Evolutionary conservation across 2,797 vertebrate species (phyloP), one percentile per base, ranked within the genome.

Genomic region (Poeciliopsis turneri): DNA sequence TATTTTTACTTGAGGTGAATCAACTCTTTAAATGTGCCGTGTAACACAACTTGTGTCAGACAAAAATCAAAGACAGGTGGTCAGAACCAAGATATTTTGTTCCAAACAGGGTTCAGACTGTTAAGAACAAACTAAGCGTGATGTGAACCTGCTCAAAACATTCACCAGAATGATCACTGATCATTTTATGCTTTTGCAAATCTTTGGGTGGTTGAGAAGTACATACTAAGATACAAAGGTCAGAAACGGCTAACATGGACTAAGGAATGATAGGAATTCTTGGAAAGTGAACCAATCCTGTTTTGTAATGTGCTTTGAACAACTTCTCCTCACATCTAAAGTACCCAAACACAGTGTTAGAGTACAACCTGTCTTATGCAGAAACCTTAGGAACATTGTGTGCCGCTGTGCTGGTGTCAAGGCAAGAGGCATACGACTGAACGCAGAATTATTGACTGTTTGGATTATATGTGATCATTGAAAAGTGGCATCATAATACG

Each of bases 221-320:
- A 77, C 89, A 90, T 87, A 89, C 86, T 86, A 85, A 82, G 77
- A 83, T 86, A 89, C 81, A 83, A 84, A 88, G 84, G 61, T 90
- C 88, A 89, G 76, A 86, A 81, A 86, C 85, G 83, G 90, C 78
- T 87, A 74, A 70, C 71, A 75, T 49, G 66, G 75, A 80, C 78
- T 45, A 71, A 89, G 69, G 84, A 94, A 95, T 89, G 91, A 90
- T 88, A 94, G 74, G 91, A 96, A 98, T 98, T 86, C 68, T 82
- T 86, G 68, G 53, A 82, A 23, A 74, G 43, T 80, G 36, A 84
- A 73, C 75, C 75, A 72, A 78, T 74, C 30, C 33, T 20, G 75
- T 81, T 88, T 75, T 1, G 23, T 76, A 83, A 87, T 71, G 47
- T 74, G 83, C 68, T 86, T 87, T 82, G 77, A 5, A n/a, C 78